Percentiles rank a stretch among this genome's conserved stretches.
phyloP scores from a whole-genome alignment of 2,888 invertebrate species.

The Uloborus plumipes region DNA sequence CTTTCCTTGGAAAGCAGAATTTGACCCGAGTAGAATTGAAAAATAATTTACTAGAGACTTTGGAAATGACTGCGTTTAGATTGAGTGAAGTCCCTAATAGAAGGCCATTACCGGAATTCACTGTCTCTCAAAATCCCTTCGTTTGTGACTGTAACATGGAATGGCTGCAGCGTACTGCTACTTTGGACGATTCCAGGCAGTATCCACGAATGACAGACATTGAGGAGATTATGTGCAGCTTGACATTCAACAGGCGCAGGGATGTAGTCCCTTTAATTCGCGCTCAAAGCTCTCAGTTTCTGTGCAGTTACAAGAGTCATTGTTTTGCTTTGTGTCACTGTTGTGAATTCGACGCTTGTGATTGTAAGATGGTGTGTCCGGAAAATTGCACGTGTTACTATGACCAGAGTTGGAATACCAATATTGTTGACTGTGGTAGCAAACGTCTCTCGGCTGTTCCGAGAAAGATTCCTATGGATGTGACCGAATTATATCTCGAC shows the following conservation, averaged over 20 bases:
- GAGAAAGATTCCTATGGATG: slow-evolving; percentile 89
- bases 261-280: slow-evolving; percentile 52
- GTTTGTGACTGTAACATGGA: slow-evolving; percentile 92
- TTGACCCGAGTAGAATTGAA: slow-evolving; percentile 91
- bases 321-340: slow-evolving; percentile 90
- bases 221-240: slow-evolving; percentile 85
- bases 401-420: slow-evolving; percentile 87
- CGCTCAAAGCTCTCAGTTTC: slow-evolving; percentile 75
- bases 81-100: slow-evolving; percentile 84
- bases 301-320: slow-evolving; percentile 86
- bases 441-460: slow-evolving; percentile 74
- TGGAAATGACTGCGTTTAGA: slow-evolving; percentile 89
- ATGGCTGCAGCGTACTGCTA: slow-evolving; percentile 80
- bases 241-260: slow-evolving; percentile 73
- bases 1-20: slow-evolving; percentile 89
- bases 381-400: slow-evolving; percentile 89
- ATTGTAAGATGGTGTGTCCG: slow-evolving; percentile 93
- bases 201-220: slow-evolving; percentile 87
- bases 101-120: slow-evolving; percentile 68
- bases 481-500: slow-evolving; percentile 88
- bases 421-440: slow-evolving; percentile 86
- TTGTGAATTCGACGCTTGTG: slow-evolving; percentile 91
- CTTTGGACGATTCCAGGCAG: slow-evolving; percentile 81
- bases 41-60: slow-evolving; percentile 89
- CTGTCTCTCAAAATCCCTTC: slow-evolving; percentile 70